Evolutionary conservation across 2,888 invertebrate genomes (phyloP).

Genomic region (Dolichomitus sp.): DNA sequence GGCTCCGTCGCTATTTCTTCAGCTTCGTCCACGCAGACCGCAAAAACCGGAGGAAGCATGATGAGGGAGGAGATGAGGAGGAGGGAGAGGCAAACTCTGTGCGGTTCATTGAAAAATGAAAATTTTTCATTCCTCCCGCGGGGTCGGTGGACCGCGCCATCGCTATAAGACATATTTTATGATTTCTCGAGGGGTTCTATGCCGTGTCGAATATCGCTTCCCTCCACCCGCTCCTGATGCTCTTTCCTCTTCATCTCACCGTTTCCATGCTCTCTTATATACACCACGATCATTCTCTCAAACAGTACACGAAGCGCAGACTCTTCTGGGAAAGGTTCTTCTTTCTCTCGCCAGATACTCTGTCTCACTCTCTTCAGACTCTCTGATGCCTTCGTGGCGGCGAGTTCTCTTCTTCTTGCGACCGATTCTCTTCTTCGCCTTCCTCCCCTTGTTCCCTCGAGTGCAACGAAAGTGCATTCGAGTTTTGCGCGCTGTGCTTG

Average conservation of each 20-base stretch:
- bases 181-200: conserved; percentile 63
- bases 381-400: conserved; percentile 29
- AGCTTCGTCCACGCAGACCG: conserved; percentile 20
- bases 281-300: conserved; percentile 45
- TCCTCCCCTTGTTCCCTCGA: conserved; percentile 59
- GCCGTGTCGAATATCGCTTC: conserved; percentile 52
- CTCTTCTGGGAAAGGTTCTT: conserved; percentile 62
- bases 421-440: conserved; percentile 20
- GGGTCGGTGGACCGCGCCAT: conserved; percentile 31
- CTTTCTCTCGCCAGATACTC: conserved; percentile 2
- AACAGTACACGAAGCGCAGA: conserved; percentile 26
- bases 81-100: background rate
- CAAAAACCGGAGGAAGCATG: conserved; percentile 13
- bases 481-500: conserved; percentile 11
- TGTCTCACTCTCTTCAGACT: conserved; percentile 17
- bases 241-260: background rate
- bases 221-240: conserved; percentile 30
- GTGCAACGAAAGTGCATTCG: conserved; percentile 63
- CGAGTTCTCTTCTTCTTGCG: conserved; percentile 56
- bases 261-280: conserved; percentile 58
- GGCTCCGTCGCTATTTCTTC: conserved; percentile 12
- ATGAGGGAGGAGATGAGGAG: background rate
- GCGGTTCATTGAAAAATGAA: conserved; percentile 52
- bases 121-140: conserved; percentile 21
- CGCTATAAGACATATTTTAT: conserved; percentile 54